Base-by-base conservation (phyloP, 2,797 vertebrate genomes). In the Lutjanus campechanus region DNA sequence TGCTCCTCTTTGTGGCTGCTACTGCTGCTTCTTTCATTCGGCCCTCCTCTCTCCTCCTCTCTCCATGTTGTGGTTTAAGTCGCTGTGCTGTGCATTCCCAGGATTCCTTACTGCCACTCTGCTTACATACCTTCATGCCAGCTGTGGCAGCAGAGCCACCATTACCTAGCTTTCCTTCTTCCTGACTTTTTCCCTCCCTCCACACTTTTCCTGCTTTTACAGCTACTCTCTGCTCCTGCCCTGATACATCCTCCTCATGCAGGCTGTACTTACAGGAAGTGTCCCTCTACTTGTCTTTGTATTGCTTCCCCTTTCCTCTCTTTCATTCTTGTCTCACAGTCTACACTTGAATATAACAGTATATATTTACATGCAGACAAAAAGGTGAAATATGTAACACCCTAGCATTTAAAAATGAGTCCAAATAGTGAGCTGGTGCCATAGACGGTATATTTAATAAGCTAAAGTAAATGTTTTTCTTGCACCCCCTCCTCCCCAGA, bases 31-130 rank as follows among this genome's bases (percentile, higher is more conserved):
- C 41, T 46, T 58, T 69, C 53, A 67, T 60, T 81, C 43, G 46
- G 36, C 29, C 29, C 29, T 36, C 29, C 29, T 36, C 29, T 36
- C 29, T n/a, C 58, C 72, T 61, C 51, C 8, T 62, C 54, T 69
- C 53, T 65, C 44, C 61, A 41, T 68, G 59, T 29, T 84, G 85
- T 77, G 76, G 83, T 71, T 72, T 67, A 70, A 80, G 55, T 70
- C 13, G n/a, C 81, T 69, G 49, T 10, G 40, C 70, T 85, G 36
- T 53, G 74, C 91, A 92, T 93, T 94, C 90, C 89, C 88, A 91
- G 88, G 69, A 93, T 95, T 93, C 92, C 77, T 93, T 76, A 83
- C 80, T 91, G 83, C 85, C 77, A 87, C 69, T 81, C 69, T 70
- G 69, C 81, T 73, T 69, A 83, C 84, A 91, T 87, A 77, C 85